Base-by-base conservation (phyloP, 2,113 vertebrate species). In the Numenius arquata region DNA sequence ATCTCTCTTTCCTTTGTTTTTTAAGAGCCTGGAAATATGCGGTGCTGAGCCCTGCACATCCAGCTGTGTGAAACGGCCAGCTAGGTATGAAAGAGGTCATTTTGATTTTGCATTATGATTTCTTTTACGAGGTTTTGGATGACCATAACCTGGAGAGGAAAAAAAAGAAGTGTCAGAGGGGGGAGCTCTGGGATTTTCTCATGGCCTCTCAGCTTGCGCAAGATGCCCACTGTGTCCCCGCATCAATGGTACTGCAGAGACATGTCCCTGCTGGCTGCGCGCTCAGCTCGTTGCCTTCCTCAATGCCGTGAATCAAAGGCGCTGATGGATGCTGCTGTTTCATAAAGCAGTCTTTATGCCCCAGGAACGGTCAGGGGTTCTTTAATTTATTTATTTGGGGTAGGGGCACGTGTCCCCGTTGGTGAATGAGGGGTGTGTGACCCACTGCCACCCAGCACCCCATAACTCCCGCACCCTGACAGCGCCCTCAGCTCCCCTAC, bases 321-420 rank as follows among this genome's bases (percentile, higher is more conserved):
- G 4, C 43, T 62, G 83, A 78, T 70, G 79, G 73, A 56, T 52
- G 26, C 61, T 27, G 67, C 38, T 2, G 1, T 36, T 52, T 14
- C n/a, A 96, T 91, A 96, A 95, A 88, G 87, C 53, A 0, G 47
- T 32, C 95, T 94, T 97, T 95, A 88, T 92, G 26, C 72, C 56
- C n/a, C 18, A 32, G 78, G 12, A 89, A 38, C 4, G 1, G 29
- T 15, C 56, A 34, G 15, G 40, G 5, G 2, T 7, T 7, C 30
- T 56, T 26, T 1, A 26, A 56, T 75, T 85, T 65, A 91, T 88
- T 91, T 58, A 47, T 52, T 47, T 0, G 6, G 61, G 89, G 63
- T 27, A 36, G 67, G 59, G 40, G 20, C 11, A 1, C 5, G 1
- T 36, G 48, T 81, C 55, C 47, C 36, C 22, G 0, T 11, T 7